Conservation (phyloP, 2,797 vertebrate species). For the Microctenopoma lineatum region DNA sequence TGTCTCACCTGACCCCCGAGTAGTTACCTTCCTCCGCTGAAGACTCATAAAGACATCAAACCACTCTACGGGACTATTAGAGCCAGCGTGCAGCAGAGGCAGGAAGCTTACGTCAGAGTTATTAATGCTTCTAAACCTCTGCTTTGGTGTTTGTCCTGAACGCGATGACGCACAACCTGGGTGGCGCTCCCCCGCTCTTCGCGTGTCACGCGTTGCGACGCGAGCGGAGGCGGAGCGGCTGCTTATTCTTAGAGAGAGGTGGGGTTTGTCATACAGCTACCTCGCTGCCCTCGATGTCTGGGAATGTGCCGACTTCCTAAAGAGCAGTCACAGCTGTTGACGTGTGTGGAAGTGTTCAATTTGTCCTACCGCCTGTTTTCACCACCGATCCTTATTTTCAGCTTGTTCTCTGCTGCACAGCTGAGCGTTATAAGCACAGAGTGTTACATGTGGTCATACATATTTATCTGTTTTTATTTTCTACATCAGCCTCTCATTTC, state of each 20-base stretch:
- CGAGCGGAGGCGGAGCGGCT: conserved; percentile 4
- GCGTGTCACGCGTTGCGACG: neutral
- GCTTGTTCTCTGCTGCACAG: conserved; percentile 4
- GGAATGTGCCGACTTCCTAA: conserved; percentile 14
- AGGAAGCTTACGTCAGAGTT: conserved; percentile 46
- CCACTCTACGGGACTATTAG: conserved; percentile 26
- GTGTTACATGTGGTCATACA: conserved; percentile 23
- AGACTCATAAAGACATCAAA: conserved; percentile 20
- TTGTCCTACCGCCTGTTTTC: neutral
- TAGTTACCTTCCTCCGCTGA: too few relatives aligned
- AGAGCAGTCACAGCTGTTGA: conserved; percentile 12
- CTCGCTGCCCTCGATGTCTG: conserved; percentile 6
- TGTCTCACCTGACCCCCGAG: neutral
- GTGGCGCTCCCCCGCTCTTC: conserved; percentile 6
- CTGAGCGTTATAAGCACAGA: conserved; percentile 20
- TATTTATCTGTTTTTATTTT: conserved; percentile 33
- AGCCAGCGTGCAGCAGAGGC: conserved; percentile 13
- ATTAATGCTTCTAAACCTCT: conserved; percentile 50
- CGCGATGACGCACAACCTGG: conserved; percentile 60
- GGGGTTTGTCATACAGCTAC: conserved; percentile 31
- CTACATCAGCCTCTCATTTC: conserved; percentile 18
- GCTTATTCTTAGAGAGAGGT: conserved; percentile 53
- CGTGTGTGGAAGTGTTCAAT: neutral
- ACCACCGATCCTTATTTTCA: neutral
- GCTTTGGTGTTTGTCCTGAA: conserved; percentile 33